phyloP scores from a whole-genome alignment of 2,888 invertebrate genomes.

The Marronus borbonicus region DNA sequence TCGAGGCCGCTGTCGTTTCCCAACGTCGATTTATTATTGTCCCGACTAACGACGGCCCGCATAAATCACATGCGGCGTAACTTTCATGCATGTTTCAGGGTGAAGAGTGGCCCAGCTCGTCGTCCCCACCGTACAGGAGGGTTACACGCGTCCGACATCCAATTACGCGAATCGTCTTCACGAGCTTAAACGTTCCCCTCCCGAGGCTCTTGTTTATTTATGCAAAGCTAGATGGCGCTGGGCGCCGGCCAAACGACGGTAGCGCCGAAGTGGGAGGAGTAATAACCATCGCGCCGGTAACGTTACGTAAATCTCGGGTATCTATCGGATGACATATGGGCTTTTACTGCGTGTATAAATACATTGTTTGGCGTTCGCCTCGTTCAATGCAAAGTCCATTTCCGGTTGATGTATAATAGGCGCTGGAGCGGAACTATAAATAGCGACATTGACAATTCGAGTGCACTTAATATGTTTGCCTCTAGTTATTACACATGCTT shows the following conservation, averaged over 20 bases:
- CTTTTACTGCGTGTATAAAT: slow-evolving; percentile 11
- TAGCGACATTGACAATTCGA: slow-evolving; percentile 6
- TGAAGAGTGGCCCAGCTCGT: slow-evolving; percentile 11
- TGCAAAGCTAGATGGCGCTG: neutral
- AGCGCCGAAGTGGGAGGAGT: neutral
- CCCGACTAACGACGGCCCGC: neutral
- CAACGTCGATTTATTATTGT: slow-evolving; percentile 25
- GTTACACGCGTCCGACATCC: slow-evolving; percentile 13
- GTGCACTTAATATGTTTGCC: slow-evolving; percentile 4
- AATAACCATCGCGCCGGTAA: slow-evolving; percentile 5
- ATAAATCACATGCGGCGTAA: slow-evolving; percentile 14
- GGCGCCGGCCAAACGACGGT: neutral
- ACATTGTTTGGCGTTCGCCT: neutral
- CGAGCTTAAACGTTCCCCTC: neutral
- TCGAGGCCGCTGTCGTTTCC: slow-evolving; percentile 20
- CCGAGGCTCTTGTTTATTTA: slow-evolving; percentile 13
- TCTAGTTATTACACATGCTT: slow-evolving; percentile 9
- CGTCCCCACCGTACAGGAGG: too few species aligned
- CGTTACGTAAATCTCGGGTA: slow-evolving; percentile 1
- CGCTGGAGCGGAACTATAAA: slow-evolving; percentile 3
- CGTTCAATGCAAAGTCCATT: neutral
- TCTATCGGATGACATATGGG: slow-evolving; percentile 24
- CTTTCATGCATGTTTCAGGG: slow-evolving; percentile 27
- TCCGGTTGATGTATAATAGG: slow-evolving; percentile 5
- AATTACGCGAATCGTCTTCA: slow-evolving; percentile 28